Base-by-base conservation (phyloP, 2,888 invertebrate genomes). In the Drosophila ezoana region DNA sequence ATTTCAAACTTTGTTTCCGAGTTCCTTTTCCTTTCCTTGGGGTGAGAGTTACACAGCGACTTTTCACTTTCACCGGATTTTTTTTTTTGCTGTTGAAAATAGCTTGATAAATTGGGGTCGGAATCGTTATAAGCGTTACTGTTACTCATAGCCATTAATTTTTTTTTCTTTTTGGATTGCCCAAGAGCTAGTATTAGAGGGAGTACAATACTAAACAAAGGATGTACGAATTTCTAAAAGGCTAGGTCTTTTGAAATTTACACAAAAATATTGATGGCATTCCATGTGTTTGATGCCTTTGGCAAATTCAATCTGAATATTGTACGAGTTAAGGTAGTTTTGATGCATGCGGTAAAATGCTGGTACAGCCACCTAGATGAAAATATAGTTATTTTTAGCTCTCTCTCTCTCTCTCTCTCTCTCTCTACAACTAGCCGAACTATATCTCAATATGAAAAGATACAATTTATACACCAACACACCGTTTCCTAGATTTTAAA, bases 41-140 rank as follows among this genome's bases (percentile, higher is more conserved):
- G 49, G 48, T 16, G 41, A 41, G 62, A 43, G 38, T 56, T 44
- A 53, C 18, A 23, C 48, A 57, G 56, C 64, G 70, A 72, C 77
- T 81, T 76, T 81, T 84, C 67, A 83, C 62, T 84, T 81, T 78
- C 58, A 48, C 49, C 54, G 45, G 57, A 66, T 64, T 35, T 56
- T 37, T 49, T 71, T 37, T 35, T 52, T 57, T 45, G 18, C 4
- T 8, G 28, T 28, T 28, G 58, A 69, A 81, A 83, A 85, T 85
- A 79, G 83, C 75, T 82, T 88, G 87, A 89, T 90, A 89, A 89
- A 89, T 89, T 82, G 85, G 83, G 83, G 89, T 90, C 83, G 89
- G 82, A 89, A 89, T 89, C 87, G 81, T 88, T 85, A 81, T 85
- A 89, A 89, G 81, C 85, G 89, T 81, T 87, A 77, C 80, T 70